Evolutionary conservation across 2,113 vertebrate species (phyloP).

Genomic region (Silurus asotus): DNA sequence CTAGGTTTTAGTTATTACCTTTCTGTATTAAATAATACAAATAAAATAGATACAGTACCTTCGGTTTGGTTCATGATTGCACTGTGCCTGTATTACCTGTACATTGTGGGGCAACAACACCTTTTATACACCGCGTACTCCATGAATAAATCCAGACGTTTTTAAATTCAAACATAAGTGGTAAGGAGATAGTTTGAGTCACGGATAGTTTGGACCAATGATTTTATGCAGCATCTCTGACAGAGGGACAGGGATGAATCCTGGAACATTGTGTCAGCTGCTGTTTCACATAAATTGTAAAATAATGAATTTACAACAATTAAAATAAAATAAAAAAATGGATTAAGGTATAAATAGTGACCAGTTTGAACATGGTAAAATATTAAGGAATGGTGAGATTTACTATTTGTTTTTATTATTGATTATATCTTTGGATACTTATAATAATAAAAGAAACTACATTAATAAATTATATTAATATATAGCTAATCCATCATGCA

Average conservation of each 20-base stretch:
- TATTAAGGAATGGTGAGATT: background rate
- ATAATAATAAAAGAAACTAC: background rate
- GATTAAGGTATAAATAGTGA: background rate
- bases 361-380: background rate
- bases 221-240: conserved; percentile 50
- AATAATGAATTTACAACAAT: too few relatives aligned
- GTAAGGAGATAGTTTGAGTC: conserved; percentile 49
- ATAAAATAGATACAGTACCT: conserved; percentile 29
- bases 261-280: background rate
- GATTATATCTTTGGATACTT: background rate
- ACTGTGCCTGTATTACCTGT: background rate
- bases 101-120: background rate
- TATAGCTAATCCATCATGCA: background rate
- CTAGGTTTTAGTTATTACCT: background rate
- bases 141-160: conserved; percentile 43
- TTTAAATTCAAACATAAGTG: conserved; percentile 15
- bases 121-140: conserved; percentile 34
- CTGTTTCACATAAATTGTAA: background rate
- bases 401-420: background rate
- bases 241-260: background rate
- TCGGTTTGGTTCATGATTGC: conserved; percentile 50
- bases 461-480: background rate
- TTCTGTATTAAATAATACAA: background rate
- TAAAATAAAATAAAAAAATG: background rate
- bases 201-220: conserved; percentile 4